Base-by-base conservation (phyloP, 2,797 vertebrate species). In the Menidia menidia region DNA sequence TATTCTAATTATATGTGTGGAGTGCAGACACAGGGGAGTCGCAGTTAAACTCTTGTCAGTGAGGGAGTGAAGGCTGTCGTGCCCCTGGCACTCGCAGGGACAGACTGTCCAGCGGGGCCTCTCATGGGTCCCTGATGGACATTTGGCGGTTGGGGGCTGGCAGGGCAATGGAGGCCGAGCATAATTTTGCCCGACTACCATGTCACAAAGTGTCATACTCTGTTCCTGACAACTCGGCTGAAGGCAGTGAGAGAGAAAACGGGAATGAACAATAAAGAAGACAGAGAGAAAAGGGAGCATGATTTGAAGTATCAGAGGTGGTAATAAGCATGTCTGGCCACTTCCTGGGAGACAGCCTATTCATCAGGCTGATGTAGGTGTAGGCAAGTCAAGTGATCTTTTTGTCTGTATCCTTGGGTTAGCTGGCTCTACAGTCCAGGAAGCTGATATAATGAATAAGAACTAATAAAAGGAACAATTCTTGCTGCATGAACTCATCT, bases 121-220 rank as follows among this genome's bases (percentile, higher is more conserved):
- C 89, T 87, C 86, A 70, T 78, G 85, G 90, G 67, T 83, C 88
- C 85, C 89, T 94, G 95, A 96, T 74, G 93, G 95, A 96, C 94
- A 93, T 73, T 83, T 88, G 81, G 84, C 89, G 93, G 89, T 80
- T 84, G 90, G 93, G 60, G 92, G 93, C 95, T 95, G 95, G 94
- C 96, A 96, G 90, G 86, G 91, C 91, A 93, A 95, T 90, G 93
- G 88, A 95, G 96, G 93, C 92, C 92, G 93, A 90, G 94, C 93
- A 92, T 96, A 95, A 97, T 96, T 95, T 95, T 88, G 96, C 94
- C 93, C 80, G 95, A 97, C 95, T 87, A 92, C 94, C 95, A 89
- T 96, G 97, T 95, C 96, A 96, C 93, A 95, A 94, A 95, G 95
- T 96, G 96, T 96, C 94, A 95, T 93, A 95, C 94, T 96, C 95